Percentiles rank a stretch among this genome's conserved stretches.
These are phyloP conservation scores for Plebejus melissa DNA, from an alignment of 2,888 invertebrate genomes.

Conservation along the genomic window DNA sequence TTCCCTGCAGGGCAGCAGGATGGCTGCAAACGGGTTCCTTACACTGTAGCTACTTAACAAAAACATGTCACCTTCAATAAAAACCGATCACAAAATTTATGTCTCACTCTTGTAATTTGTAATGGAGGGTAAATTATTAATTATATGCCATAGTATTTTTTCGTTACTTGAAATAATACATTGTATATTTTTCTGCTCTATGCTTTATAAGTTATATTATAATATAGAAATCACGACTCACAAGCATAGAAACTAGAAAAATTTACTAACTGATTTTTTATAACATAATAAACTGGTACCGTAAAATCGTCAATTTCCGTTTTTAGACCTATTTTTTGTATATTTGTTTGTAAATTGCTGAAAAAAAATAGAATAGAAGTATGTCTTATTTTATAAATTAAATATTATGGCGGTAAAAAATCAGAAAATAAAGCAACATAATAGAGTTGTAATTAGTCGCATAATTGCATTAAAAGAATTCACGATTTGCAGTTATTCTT, in stretches of 20 bases:
- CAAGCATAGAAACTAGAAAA: too few relatives aligned
- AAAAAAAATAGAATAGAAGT: too few relatives aligned
- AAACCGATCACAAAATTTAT: neutral
- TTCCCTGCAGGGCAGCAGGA: constrained; percentile 23
- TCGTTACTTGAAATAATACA: neutral
- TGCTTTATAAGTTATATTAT: too few relatives aligned
- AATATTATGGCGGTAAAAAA: neutral
- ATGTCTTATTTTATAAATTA: neutral
- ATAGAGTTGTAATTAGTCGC: constrained; percentile 10
- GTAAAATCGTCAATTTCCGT: too few relatives aligned
- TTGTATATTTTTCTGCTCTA: neutral
- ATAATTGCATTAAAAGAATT: constrained; percentile 6
- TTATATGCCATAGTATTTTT: neutral
- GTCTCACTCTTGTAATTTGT: neutral
- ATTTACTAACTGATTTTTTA: too few relatives aligned
- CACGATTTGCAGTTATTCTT: neutral
- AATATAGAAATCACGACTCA: too few relatives aligned
- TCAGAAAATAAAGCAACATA: neutral
- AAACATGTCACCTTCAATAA: constrained; percentile 1
- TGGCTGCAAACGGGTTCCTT: constrained; percentile 22
- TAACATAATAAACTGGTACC: too few relatives aligned
- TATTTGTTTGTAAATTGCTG: too few relatives aligned
- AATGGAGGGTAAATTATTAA: neutral
- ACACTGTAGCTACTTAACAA: constrained; percentile 2
- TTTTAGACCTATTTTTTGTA: too few relatives aligned